Conservation (phyloP, 2,888 invertebrate genomes). For the Crematogaster levior region DNA sequence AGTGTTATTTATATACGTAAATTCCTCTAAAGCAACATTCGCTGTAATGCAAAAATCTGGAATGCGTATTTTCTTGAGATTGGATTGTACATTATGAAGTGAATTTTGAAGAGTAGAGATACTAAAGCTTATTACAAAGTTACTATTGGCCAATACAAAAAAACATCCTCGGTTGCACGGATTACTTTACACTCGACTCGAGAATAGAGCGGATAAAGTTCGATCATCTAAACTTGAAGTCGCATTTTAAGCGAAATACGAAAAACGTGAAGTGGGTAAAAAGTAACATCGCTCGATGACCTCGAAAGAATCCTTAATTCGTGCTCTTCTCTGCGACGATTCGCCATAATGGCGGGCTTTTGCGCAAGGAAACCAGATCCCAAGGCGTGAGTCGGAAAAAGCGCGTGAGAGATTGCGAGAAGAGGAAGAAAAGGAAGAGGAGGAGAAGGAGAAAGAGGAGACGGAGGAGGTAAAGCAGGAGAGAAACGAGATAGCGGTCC, state of each 20-base stretch:
- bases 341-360: conserved; percentile 55
- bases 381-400: conserved; percentile 45
- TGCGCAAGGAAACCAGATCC: conserved; percentile 48
- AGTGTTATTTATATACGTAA: neutral
- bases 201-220: neutral
- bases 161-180: neutral
- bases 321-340: conserved; percentile 25
- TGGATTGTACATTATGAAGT: neutral
- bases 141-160: neutral
- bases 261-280: conserved; percentile 36
- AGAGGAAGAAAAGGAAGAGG: neutral
- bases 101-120: neutral
- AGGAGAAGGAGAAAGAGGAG: neutral
- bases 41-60: neutral
- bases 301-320: conserved; percentile 46
- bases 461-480: conserved; percentile 10
- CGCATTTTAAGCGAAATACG: conserved; percentile 5
- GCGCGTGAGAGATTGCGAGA: conserved; percentile 41
- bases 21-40: neutral
- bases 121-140: neutral
- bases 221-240: neutral
- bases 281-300: conserved; percentile 36
- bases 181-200: neutral
- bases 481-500: conserved; percentile 59
- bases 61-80: neutral